Evolutionary conservation across 2,797 vertebrate species (phyloP), one percentile per base, ranked within the genome.

Genomic region (Pantherophis alleghaniensis): DNA sequence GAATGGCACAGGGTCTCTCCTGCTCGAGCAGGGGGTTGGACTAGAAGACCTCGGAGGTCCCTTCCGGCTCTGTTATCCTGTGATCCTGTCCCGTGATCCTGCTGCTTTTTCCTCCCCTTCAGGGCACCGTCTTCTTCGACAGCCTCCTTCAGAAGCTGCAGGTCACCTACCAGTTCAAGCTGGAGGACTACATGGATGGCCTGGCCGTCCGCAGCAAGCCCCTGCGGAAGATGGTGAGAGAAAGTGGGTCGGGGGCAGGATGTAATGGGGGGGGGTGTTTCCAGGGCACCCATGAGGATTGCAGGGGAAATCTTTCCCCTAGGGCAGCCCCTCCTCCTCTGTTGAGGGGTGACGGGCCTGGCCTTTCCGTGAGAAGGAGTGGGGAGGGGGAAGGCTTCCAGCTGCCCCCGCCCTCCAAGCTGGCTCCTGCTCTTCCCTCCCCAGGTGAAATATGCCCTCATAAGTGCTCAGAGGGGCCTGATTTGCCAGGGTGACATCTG

Each of bases 401-500:
- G 26, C 60, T 1, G 26, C 12, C 7, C 16, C 59, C n/a, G 1
- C 7, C 51, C 14, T 14, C 3, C 14, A 24, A 16, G 83, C 74
- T 59, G 7, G 2, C 20, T 28, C 24, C 14, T 42, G 53, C 24
- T 10, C 18, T 60, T 95, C 96, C 92, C 59, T 92, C 91, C 96
- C 57, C 95, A 99, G 99, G 99, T 99, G 61, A 99, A 99, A 96
- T 99, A 99, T 26, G 99, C 99, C 0, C 98, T 99, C 90, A 99
- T 99, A 96, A 99, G 99, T 94, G 99, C 99, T 88, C 99, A 99
- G 97, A 98, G 99, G 93, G 99, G 98, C 94, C 99, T 99, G 99
- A 99, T 99, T 93, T 99, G 99, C 95, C 99, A 98, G 94, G 99
- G 99, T 91, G 99, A 99, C 97, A 99, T 99, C 14, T 99, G 99